These are phyloP conservation scores for Euborellia annulipes DNA, from an alignment of 1,140 invertebrate genomes.

Conservation along the genomic window DNA sequence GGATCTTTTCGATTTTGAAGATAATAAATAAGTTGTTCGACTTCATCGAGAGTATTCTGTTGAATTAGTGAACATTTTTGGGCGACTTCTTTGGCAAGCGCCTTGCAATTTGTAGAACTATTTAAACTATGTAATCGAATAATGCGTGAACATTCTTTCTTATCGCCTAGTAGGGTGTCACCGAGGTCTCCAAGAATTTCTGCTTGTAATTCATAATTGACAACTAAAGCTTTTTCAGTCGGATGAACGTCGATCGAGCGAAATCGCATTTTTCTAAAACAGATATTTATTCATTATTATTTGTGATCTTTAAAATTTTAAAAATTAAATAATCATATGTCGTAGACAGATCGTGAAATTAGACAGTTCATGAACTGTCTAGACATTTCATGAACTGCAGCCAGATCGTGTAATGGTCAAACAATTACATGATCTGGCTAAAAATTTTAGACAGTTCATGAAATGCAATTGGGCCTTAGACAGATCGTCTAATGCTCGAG, in stretches of 20 bases:
- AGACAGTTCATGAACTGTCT: too few relatives aligned
- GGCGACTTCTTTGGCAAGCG: constrained; percentile 71
- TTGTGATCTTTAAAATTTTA: too few relatives aligned
- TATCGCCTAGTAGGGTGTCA: constrained; percentile 70
- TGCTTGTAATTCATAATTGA: constrained; percentile 80
- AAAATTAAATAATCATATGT: too few relatives aligned
- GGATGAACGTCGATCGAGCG: constrained; percentile 81
- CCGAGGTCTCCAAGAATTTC: constrained; percentile 68
- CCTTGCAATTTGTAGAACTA: constrained; percentile 58
- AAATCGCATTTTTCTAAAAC: constrained; percentile 59
- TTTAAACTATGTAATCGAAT: constrained; percentile 75
- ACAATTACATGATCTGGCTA: too few relatives aligned
- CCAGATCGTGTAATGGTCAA: too few relatives aligned
- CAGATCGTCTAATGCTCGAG: too few relatives aligned
- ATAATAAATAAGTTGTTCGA: constrained; percentile 85
- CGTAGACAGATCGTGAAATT: too few relatives aligned
- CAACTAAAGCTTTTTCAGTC: constrained; percentile 73
- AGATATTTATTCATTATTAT: too few relatives aligned
- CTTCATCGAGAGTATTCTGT: constrained; percentile 63
- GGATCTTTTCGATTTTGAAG: constrained; percentile 61
- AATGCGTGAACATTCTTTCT: constrained; percentile 67
- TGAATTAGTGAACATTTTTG: constrained; percentile 81
- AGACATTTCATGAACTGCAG: too few relatives aligned
- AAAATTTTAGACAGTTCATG: too few relatives aligned
- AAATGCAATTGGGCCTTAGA: too few relatives aligned